These are phyloP conservation scores for Drosophila sp. DNA, from an alignment of 1,140 invertebrate genomes.

Conservation along the genomic window DNA sequence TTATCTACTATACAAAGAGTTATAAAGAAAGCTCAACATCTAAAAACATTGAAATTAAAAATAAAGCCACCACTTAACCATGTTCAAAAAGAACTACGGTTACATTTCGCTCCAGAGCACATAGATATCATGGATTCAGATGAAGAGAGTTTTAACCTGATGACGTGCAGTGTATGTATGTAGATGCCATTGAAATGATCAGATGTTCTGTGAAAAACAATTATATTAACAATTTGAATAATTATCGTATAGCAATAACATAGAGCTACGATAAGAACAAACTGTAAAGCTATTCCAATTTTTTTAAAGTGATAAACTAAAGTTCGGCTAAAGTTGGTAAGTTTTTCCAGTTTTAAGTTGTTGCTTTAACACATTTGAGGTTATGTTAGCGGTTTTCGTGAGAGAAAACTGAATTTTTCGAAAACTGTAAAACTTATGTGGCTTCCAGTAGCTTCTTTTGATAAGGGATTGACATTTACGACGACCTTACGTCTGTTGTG, in stretches of 20 bases:
- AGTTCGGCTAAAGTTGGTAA: not conserved
- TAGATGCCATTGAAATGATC: not conserved
- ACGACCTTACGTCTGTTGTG: not conserved
- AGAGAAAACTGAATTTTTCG: not conserved
- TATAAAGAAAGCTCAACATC: too few relatives aligned
- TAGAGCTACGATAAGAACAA: not conserved
- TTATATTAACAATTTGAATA: not conserved
- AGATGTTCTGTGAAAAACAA: not conserved
- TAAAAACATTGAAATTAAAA: too few relatives aligned
- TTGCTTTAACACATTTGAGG: not conserved
- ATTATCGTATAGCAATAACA: not conserved
- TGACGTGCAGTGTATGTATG: too few relatives aligned
- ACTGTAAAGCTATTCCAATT: not conserved
- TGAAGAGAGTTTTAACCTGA: too few relatives aligned
- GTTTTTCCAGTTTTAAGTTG: not conserved
- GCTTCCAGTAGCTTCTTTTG: slow-evolving; percentile 5
- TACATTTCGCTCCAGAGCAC: too few relatives aligned
- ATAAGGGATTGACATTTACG: slow-evolving; percentile 11
- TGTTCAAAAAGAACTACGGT: too few relatives aligned
- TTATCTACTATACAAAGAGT: too few relatives aligned
- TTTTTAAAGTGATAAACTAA: not conserved
- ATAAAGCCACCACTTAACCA: too few relatives aligned
- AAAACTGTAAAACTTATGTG: not conserved
- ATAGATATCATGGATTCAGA: too few relatives aligned
- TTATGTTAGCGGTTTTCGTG: not conserved